These are phyloP conservation scores for Lutraria rhynchaena DNA, from an alignment of 1,140 invertebrate genomes.

Conservation along the genomic window DNA sequence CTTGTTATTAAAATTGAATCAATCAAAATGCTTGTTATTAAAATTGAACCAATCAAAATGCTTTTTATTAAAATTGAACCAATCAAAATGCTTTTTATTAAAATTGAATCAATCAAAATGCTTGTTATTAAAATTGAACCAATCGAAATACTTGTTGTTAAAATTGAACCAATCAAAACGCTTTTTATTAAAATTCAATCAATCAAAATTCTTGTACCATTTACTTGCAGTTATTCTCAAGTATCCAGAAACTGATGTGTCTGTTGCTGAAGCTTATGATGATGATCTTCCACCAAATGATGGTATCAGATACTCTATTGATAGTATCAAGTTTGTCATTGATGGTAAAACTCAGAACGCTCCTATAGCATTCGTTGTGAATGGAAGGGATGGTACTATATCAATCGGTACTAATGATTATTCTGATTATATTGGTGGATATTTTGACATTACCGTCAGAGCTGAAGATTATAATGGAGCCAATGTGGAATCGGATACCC, in stretches of 20 bases:
- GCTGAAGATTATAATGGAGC: slow-evolving; percentile 57
- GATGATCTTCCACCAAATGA: slow-evolving; percentile 57
- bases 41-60: too few species aligned
- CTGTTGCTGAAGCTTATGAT: slow-evolving; percentile 59
- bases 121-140: too few species aligned
- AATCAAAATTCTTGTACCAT: background rate
- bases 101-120: too few species aligned
- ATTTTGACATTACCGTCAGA: slow-evolving; percentile 60
- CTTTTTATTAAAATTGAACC: too few species aligned
- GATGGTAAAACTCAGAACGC: slow-evolving; percentile 28
- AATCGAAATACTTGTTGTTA: too few species aligned
- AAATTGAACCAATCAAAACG: too few species aligned
- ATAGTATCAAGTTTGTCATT: slow-evolving; percentile 44
- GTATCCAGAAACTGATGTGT: slow-evolving; percentile 35
- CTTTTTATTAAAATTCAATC: background rate
- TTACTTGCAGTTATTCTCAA: slow-evolving; percentile 56
- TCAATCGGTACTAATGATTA: slow-evolving; percentile 36
- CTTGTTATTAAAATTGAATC: too few species aligned
- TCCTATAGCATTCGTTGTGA: slow-evolving; percentile 62
- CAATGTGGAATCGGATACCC: slow-evolving; percentile 43
- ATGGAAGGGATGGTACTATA: slow-evolving; percentile 60
- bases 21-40: too few species aligned
- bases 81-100: too few species aligned
- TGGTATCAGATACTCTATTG: slow-evolving; percentile 58
- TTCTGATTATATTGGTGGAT: slow-evolving; percentile 59